phyloP scores from a whole-genome alignment of 2,888 invertebrate genomes.

The Sicus ferrugineus region DNA sequence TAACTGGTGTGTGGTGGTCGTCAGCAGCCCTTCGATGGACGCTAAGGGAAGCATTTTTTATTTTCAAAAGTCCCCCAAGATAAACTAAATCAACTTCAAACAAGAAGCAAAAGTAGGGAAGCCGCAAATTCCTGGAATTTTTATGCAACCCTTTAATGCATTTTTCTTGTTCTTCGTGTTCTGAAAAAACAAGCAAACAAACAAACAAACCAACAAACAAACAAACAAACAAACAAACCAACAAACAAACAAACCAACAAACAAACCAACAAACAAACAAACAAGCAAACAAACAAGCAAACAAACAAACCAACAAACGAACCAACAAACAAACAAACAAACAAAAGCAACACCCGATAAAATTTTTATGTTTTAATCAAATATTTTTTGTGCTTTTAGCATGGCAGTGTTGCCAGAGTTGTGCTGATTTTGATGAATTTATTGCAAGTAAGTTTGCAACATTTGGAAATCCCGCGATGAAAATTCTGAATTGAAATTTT shows the following conservation, averaged over 20 bases:
- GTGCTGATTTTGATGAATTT: not conserved
- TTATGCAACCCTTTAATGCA: conserved; percentile 28
- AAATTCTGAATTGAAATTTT: not conserved
- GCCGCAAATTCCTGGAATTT: conserved; percentile 15
- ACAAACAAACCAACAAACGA: too few relatives aligned
- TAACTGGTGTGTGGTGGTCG: not conserved
- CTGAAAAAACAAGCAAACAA: not conserved
- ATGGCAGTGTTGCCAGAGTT: not conserved
- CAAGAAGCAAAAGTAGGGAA: not conserved
- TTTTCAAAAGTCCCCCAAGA: not conserved
- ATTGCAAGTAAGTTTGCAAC: not conserved
- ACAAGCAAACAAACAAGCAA: too few relatives aligned
- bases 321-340: not conserved
- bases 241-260: too few relatives aligned
- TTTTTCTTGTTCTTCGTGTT: conserved; percentile 15
- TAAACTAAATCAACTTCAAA: conserved; percentile 6
- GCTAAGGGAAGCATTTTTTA: not conserved
- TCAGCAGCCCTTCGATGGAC: not conserved
- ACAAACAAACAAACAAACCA: not conserved
- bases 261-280: too few relatives aligned
- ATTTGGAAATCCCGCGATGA: too few relatives aligned
- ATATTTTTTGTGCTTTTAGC: not conserved
- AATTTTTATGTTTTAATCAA: conserved; percentile 32
- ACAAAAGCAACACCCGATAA: not conserved
- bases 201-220: not conserved